Base-by-base conservation (phyloP, 92 coral and sea anemone species). In the Palythoa heliodiscus region DNA sequence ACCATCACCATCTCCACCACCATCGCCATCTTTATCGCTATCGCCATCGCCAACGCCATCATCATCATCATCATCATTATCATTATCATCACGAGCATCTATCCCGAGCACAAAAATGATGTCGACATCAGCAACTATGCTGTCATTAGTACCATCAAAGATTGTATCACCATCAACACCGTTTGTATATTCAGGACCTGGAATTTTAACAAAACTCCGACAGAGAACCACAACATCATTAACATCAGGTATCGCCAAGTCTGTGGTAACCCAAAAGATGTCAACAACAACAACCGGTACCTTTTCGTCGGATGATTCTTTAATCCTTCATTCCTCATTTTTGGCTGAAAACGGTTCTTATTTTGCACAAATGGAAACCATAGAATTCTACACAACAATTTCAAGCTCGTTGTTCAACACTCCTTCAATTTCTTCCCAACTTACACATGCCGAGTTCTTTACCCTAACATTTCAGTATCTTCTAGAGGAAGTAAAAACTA, bases 401-500 rank as follows among this genome's bases (percentile, higher is more conserved):
- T 38, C 72, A 66, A 20, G 55, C 54, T n/a, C 3, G n/a, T 2
- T 61, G 35, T 14, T 63, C 3, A 43, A 5, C 15, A 63, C 83
- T 63, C 71, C 19, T 4, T 60, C 83, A 4, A 38, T 4, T 25
- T 22, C 39, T 78, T 12, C 14, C 11, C 37, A 61, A 6, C 83
- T 63, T 40, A 19, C 25, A 40, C 15, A 61, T 8, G 22, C 17
- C 12, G 83, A 78, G 35, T 61, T 22, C n/a, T 24, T 78, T 19
- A 78, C 58, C 71, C 35, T 78, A 37, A 61, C 37, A 16, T 60
- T 78, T 35, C 72, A 78, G 71, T 78, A 60, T 23, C 83, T 78
- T 9, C 83, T 78, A 38, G 83, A 78, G 38, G 83, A 78, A 14
- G 83, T 78, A 5, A 78, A 78, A 78, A 78, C 83, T 8, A 60